Conservation (phyloP, 2,888 invertebrate genomes). For the Vandiemenella viatica region DNA sequence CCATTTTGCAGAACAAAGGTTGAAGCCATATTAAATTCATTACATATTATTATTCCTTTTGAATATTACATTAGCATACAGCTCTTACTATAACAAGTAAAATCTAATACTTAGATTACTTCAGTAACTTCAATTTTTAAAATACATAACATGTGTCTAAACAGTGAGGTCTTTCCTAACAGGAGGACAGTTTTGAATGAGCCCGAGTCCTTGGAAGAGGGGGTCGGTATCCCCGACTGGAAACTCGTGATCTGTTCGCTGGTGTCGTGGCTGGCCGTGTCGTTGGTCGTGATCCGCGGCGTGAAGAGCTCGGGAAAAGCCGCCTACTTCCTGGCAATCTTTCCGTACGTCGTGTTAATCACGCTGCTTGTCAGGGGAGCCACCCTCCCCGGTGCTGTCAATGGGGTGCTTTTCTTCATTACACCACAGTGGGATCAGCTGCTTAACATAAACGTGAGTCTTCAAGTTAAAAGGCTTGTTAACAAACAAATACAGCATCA, state of each 20-base stretch:
- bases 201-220: slow-evolving; percentile 30
- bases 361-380: slow-evolving; percentile 45
- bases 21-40: too few species aligned
- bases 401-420: slow-evolving; percentile 64
- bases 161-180: too few species aligned
- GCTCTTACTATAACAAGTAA: too few species aligned
- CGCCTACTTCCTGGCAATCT: slow-evolving; percentile 74
- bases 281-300: slow-evolving; percentile 51
- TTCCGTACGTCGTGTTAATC: slow-evolving; percentile 65
- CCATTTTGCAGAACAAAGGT: too few species aligned
- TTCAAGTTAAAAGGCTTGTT: too few species aligned
- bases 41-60: too few species aligned
- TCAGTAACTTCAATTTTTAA: too few species aligned
- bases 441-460: slow-evolving; percentile 44
- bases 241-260: slow-evolving; percentile 48
- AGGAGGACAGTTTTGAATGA: slow-evolving; percentile 38
- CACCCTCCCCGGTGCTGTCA: slow-evolving; percentile 45
- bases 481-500: too few species aligned
- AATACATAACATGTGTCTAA: too few species aligned
- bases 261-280: slow-evolving; percentile 51
- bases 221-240: slow-evolving; percentile 41
- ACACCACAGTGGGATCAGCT: slow-evolving; percentile 65
- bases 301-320: slow-evolving; percentile 67
- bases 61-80: too few species aligned
- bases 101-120: too few species aligned